Evolutionary conservation across 35 echinoderm and acorn worm genomes (phyloP).

Genomic region (Heliocidaris tuberculata): DNA sequence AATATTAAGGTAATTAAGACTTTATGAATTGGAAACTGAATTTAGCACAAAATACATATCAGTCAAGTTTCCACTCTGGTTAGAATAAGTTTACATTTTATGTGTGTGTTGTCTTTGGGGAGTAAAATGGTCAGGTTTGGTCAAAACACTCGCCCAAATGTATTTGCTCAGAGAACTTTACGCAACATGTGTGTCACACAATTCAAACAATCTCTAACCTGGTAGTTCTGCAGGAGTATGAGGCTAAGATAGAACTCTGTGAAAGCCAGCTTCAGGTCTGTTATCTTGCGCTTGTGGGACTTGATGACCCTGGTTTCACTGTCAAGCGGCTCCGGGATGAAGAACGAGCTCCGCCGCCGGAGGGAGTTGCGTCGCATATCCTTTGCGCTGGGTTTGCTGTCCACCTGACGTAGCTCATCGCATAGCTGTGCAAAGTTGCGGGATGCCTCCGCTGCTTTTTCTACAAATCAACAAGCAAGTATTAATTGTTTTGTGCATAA

Average conservation of each 20-base stretch:
- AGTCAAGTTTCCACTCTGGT: no score
- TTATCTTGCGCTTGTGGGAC: conserved; percentile 70
- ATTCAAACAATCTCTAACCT: conserved; percentile 55
- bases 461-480: conserved; percentile 33
- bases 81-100: no score
- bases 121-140: no score
- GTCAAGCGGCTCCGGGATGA: conserved; percentile 57
- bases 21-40: no score
- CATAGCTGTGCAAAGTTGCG: conserved; percentile 84
- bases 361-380: conserved; percentile 22
- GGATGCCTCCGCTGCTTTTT: conserved; percentile 86
- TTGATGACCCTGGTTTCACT: conserved; percentile 61
- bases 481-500: neutral
- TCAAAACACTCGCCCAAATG: no score
- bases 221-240: conserved; percentile 92
- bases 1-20: no score
- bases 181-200: no score
- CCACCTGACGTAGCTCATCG: conserved; percentile 88
- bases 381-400: conserved; percentile 49
- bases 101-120: no score
- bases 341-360: conserved; percentile 71
- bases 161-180: no score
- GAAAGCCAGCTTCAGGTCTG: conserved; percentile 94
- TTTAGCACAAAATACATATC: no score
- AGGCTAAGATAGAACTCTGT: conserved; percentile 96